Percentiles rank a stretch among this genome's conserved stretches.
Evolutionary conservation across 2,888 invertebrate species (phyloP).

Genomic region (Electrophaes corylata): DNA sequence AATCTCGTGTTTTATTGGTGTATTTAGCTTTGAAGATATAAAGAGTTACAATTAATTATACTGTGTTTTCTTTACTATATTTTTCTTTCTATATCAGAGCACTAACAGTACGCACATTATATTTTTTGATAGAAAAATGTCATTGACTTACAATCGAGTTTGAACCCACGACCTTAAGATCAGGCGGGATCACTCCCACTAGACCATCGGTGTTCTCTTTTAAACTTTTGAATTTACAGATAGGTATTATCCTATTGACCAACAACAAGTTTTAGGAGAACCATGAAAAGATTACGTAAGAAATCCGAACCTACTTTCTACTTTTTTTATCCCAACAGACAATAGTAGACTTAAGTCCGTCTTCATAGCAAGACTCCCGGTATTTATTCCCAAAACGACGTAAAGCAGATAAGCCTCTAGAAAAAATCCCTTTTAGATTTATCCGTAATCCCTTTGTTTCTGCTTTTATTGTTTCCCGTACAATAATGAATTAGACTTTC

Average conservation of each 20-base stretch:
- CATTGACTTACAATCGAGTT: too few relatives aligned
- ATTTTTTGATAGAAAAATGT: too few relatives aligned
- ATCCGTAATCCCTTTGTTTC: constrained; percentile 73
- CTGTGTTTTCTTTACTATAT: too few relatives aligned
- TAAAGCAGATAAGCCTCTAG: constrained; percentile 73
- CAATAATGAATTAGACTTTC: constrained; percentile 74
- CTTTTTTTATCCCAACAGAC: constrained; percentile 75
- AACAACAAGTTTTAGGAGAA: constrained; percentile 64
- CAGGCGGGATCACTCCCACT: too few relatives aligned
- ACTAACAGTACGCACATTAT: too few relatives aligned
- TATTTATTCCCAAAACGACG: constrained; percentile 74
- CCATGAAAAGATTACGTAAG: constrained; percentile 68
- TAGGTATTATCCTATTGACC: constrained; percentile 36
- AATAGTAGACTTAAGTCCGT: constrained; percentile 71
- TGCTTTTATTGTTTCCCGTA: constrained; percentile 73
- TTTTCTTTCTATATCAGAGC: too few relatives aligned
- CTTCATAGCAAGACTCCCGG: constrained; percentile 66
- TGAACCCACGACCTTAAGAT: too few relatives aligned
- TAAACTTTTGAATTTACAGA: neutral
- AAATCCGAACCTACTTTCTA: constrained; percentile 58
- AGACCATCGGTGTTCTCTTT: too few relatives aligned
- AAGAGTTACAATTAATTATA: constrained; percentile 7
- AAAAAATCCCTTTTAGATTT: constrained; percentile 76
- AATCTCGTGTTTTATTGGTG: constrained; percentile 36
- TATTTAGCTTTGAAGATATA: constrained; percentile 10